A percentile compares a stretch with the other conserved stretches of the same genome.
Conservation (phyloP, 2,888 invertebrate species). For the Leptura quadrifasciata region DNA sequence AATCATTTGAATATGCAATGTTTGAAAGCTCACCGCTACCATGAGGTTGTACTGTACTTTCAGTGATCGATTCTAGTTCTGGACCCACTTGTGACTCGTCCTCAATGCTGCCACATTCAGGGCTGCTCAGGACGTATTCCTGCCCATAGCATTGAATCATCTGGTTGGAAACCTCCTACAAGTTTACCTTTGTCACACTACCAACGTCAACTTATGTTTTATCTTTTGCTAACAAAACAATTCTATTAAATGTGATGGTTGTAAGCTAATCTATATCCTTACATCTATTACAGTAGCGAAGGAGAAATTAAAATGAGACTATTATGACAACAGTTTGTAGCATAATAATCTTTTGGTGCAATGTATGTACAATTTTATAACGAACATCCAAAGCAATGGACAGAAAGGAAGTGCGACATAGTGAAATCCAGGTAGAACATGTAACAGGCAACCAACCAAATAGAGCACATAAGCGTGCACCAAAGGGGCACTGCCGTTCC, state of each 20-base stretch:
- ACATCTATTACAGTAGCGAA: conserved; percentile 47
- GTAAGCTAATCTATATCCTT: conserved; percentile 49
- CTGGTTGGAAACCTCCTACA: conserved; percentile 74
- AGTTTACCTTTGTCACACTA: conserved; percentile 66
- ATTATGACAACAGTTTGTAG: background rate
- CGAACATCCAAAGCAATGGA: conserved; percentile 70
- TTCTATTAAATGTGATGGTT: conserved; percentile 7
- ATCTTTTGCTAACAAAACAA: conserved; percentile 18
- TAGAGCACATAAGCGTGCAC: conserved; percentile 71
- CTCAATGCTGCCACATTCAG: conserved; percentile 69
- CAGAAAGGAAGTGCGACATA: conserved; percentile 70
- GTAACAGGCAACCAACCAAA: conserved; percentile 76
- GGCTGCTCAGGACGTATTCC: conserved; percentile 69
- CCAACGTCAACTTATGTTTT: conserved; percentile 47
- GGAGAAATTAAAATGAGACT: conserved; percentile 34
- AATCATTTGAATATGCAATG: conserved; percentile 22
- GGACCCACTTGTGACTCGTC: conserved; percentile 68
- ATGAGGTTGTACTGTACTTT: conserved; percentile 67
- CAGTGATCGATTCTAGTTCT: conserved; percentile 64
- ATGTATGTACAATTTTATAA: conserved; percentile 61
- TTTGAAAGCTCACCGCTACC: conserved; percentile 69
- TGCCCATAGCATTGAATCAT: conserved; percentile 71
- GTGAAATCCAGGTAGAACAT: conserved; percentile 75
- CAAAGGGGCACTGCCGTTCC: conserved; percentile 64
- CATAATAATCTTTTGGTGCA: conserved; percentile 50